phyloP scores from a whole-genome alignment of 2,797 vertebrate genomes.

The Perodicticus potto region DNA sequence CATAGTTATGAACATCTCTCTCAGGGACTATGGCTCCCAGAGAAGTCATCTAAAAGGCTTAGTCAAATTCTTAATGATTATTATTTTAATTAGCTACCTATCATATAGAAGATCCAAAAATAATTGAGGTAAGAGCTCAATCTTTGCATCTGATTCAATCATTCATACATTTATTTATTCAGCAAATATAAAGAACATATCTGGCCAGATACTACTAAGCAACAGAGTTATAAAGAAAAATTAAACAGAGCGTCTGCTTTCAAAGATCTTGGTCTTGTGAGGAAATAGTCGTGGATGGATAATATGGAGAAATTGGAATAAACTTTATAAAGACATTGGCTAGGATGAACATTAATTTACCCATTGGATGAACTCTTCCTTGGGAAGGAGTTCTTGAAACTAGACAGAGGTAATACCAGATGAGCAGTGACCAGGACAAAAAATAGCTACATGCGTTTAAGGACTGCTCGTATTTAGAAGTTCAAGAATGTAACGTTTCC shows the following conservation, averaged over 20 bases:
- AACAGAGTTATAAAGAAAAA: not conserved
- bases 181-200: not conserved
- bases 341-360: constrained; percentile 12
- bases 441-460: not conserved
- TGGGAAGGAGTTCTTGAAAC: not conserved
- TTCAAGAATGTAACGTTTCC: not conserved
- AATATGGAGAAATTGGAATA: not conserved
- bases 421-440: not conserved
- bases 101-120: not conserved
- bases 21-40: not conserved
- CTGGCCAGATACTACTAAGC: not conserved
- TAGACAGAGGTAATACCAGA: not conserved
- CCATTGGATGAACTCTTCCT: not conserved
- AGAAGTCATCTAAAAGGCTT: not conserved
- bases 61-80: constrained; percentile 22
- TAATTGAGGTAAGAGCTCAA: constrained; percentile 25
- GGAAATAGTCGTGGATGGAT: not conserved
- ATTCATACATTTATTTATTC: not conserved
- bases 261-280: constrained; percentile 10
- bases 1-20: not conserved
- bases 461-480: not conserved
- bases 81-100: constrained; percentile 18
- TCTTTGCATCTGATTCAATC: constrained; percentile 18
- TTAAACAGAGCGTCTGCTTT: not conserved
- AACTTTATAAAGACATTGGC: not conserved